Percentiles rank a stretch among this genome's conserved stretches.
Conservation (phyloP, 2,888 invertebrate genomes). For the Eustalomyia histrio region DNA sequence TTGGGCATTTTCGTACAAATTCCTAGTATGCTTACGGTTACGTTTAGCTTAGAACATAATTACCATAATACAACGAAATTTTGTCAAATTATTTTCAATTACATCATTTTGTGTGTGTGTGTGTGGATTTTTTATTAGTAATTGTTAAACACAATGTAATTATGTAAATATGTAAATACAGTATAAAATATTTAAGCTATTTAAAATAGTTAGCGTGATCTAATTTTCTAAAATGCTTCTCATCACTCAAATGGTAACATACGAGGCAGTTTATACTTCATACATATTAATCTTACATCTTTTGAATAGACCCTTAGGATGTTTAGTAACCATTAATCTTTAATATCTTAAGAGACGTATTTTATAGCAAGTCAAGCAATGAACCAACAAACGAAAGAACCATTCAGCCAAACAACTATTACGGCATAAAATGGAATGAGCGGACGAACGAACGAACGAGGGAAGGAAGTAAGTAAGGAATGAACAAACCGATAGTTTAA, state of each 20-base stretch:
- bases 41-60: neutral
- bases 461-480: too few relatives aligned
- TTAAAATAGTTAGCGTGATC: constrained; percentile 44
- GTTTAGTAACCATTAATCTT: constrained; percentile 64
- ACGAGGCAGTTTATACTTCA: constrained; percentile 19
- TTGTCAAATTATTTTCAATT: neutral
- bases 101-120: neutral
- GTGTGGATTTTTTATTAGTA: neutral
- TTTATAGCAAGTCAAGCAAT: constrained; percentile 49
- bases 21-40: too few relatives aligned
- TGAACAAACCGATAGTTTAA: constrained; percentile 48
- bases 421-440: constrained; percentile 16
- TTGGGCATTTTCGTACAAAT: too few relatives aligned
- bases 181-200: neutral
- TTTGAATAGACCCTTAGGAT: constrained; percentile 59
- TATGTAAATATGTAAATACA: neutral
- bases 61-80: neutral
- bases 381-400: neutral
- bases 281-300: constrained; percentile 56
- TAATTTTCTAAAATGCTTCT: constrained; percentile 50
- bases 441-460: too few relatives aligned
- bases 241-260: constrained; percentile 43
- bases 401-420: neutral
- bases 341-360: constrained; percentile 57
- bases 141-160: neutral